phyloP scores from a whole-genome alignment of 2,113 vertebrate species.

The Azemiops feae region DNA sequence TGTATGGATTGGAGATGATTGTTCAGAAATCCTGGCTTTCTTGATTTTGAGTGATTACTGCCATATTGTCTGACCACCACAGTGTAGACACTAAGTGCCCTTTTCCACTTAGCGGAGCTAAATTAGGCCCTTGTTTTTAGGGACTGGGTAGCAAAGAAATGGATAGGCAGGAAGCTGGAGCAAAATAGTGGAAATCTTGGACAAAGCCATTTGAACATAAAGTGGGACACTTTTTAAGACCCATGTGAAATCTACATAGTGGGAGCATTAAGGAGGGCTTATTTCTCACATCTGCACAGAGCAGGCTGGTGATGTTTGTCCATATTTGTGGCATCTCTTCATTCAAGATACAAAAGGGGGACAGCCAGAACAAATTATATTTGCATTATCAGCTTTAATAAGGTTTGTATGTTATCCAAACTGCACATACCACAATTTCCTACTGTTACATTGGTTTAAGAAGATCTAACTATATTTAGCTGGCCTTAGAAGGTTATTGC shows the following conservation, averaged over 20 bases:
- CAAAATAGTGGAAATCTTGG: not conserved
- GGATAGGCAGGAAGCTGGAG: not conserved
- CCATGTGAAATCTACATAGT: not conserved
- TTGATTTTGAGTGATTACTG: not conserved
- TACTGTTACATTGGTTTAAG: not conserved
- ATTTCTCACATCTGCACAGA: not conserved
- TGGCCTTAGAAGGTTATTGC: not conserved
- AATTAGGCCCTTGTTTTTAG: not conserved
- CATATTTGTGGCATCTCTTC: not conserved
- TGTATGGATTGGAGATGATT: not conserved
- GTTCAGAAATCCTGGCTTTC: not conserved
- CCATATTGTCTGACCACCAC: not conserved
- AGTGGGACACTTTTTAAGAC: not conserved
- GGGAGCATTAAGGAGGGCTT: not conserved
- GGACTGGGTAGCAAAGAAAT: not conserved
- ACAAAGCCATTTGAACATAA: not conserved
- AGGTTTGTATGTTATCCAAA: not conserved
- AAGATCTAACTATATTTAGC: not conserved
- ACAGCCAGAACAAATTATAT: not conserved
- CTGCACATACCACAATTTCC: not conserved
- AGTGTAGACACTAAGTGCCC: not conserved
- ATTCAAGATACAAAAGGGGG: not conserved
- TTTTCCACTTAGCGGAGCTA: not conserved
- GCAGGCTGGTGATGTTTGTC: not conserved
- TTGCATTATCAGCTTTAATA: not conserved